Percentiles rank a stretch among this genome's conserved stretches.
These are phyloP conservation scores for Marronus borbonicus DNA, from an alignment of 2,888 invertebrate genomes.

Conservation along the genomic window DNA sequence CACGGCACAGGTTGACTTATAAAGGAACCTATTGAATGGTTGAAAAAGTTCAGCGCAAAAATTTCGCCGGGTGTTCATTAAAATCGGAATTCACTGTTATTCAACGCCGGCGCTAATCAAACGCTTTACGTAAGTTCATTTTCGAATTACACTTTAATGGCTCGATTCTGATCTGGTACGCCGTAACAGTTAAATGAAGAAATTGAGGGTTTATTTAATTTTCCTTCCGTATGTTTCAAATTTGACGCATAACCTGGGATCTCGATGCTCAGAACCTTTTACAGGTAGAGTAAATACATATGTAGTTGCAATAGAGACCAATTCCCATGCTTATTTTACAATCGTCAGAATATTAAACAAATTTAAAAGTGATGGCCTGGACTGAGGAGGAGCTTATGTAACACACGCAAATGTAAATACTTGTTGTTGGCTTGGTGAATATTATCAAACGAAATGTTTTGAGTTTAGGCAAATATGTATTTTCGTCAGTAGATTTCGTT, in stretches of 20 bases:
- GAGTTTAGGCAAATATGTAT: too few relatives aligned
- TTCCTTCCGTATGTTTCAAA: neutral
- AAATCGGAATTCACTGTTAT: conserved; percentile 4
- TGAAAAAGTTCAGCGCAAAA: neutral
- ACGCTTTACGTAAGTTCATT: neutral
- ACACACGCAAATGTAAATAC: too few relatives aligned
- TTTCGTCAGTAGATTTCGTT: too few relatives aligned
- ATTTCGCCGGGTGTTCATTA: neutral
- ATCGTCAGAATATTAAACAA: too few relatives aligned
- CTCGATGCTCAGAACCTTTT: too few relatives aligned
- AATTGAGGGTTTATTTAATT: neutral
- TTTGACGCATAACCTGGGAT: neutral
- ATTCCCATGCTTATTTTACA: too few relatives aligned
- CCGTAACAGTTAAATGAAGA: neutral
- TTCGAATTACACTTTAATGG: neutral
- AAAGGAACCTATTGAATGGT: conserved; percentile 9
- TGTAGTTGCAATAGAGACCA: too few relatives aligned
- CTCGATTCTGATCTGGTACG: neutral
- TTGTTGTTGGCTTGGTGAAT: too few relatives aligned
- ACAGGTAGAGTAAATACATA: too few relatives aligned
- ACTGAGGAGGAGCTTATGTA: too few relatives aligned
- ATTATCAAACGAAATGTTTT: too few relatives aligned
- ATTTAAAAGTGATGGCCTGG: too few relatives aligned
- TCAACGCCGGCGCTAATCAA: neutral
- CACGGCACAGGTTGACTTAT: neutral